Base-by-base conservation (phyloP, 2,113 vertebrate species). In the Anolis sagrei region DNA sequence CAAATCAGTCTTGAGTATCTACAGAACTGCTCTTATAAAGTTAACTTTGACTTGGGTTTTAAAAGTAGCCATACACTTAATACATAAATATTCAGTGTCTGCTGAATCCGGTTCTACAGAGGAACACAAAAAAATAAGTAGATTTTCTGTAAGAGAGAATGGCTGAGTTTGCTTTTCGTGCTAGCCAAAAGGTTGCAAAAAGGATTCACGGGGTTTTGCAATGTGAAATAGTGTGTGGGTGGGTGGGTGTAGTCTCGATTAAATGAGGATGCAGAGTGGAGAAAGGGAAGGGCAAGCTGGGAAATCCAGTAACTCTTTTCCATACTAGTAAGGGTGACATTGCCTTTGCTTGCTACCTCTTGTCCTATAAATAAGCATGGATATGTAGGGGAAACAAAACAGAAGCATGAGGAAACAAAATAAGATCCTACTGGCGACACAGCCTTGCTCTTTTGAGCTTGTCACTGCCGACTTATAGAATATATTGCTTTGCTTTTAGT, bases 401-500 rank as follows among this genome's bases (percentile, higher is more conserved):
- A 2, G 49, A 73, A 23, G 32, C 34, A 27, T 11, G 49, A 77
- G n/a, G 32, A 25, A 14, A 21, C 2, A 61, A 44, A 61, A 74
- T 62, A 8, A 32, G 34, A 72, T 4, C 25, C 73, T 16, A 61
- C 51, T 74, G 49, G 34, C 11, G 61, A 21, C 16, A 61, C 25
- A 25, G 36, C 16, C 18, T 16, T 68, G 7, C 23, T 10, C 19
- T 25, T 29, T 83, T 74, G 34, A 62, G 34, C 23, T 34, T 70
- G 48, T 70, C 44, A 11, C 16, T 78, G 23, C 23, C 39, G 34
- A 51, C 49, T 69, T 34, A 19, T 54, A 49, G 48, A 84, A 48
- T 54, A 78, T 48, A 36, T 27, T 76, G 74, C 29, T 58, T 72
- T 27, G 48, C 86, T 76, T 58, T 70, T 62, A 81, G 13, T 83